These are phyloP conservation scores for Sylvietta virens DNA, from an alignment of 2,113 vertebrate species.

Conservation along the genomic window DNA sequence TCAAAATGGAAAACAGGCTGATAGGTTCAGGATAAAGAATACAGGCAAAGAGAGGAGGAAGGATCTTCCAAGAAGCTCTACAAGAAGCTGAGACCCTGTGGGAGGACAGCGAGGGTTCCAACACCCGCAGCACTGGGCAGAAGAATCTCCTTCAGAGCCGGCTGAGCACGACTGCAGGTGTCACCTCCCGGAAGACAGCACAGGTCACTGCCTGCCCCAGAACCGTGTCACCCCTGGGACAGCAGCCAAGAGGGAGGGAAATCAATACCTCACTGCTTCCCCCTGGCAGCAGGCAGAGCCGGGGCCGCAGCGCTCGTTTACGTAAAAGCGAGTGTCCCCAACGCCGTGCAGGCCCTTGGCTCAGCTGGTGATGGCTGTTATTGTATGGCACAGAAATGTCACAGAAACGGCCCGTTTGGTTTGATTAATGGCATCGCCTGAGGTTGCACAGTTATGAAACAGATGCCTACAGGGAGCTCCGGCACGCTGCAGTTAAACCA, in stretches of 20 bases:
- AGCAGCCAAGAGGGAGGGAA: background rate
- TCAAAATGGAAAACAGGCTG: conserved; percentile 47
- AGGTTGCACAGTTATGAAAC: conserved; percentile 55
- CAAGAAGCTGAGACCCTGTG: background rate
- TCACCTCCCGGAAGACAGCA: background rate
- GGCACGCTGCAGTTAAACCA: conserved; percentile 59
- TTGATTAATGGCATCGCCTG: conserved; percentile 54
- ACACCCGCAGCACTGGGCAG: background rate
- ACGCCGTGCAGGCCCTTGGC: background rate
- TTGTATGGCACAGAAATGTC: conserved; percentile 18
- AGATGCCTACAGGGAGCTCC: conserved; percentile 52
- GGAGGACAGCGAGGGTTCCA: background rate
- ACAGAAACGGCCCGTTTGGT: conserved; percentile 30
- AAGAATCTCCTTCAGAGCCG: background rate
- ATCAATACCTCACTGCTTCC: background rate
- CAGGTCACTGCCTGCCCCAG: conserved; percentile 9
- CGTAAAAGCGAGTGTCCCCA: background rate
- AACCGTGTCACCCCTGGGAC: background rate
- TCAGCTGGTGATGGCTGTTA: background rate
- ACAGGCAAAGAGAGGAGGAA: background rate
- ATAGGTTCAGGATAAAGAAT: conserved; percentile 16
- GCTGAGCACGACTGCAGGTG: conserved; percentile 12
- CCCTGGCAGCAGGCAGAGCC: background rate
- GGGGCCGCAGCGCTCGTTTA: background rate
- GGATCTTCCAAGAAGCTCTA: background rate